phyloP scores from a whole-genome alignment of 2,797 vertebrate species.

The Bufotes viridis region DNA sequence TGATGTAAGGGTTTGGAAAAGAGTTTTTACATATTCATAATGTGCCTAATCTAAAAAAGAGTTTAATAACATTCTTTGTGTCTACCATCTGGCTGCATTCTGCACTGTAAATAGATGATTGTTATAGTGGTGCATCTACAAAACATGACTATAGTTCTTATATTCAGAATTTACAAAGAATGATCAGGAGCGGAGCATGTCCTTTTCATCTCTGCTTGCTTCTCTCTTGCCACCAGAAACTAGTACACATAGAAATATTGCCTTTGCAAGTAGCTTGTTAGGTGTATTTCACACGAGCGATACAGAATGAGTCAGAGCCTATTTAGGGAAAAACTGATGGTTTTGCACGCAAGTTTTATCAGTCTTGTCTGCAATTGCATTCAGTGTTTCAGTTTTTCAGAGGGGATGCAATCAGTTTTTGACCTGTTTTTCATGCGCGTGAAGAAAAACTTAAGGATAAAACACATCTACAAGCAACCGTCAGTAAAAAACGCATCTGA shows the following conservation, averaged over 20 bases:
- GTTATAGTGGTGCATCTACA: neutral
- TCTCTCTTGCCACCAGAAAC: neutral
- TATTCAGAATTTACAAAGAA: neutral
- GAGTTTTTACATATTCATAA: neutral
- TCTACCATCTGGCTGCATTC: neutral
- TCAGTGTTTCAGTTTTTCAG: no score
- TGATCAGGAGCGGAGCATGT: neutral
- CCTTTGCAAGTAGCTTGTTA: neutral
- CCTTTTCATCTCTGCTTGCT: neutral
- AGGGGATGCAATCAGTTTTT: no score
- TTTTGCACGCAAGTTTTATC: no score
- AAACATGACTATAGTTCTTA: neutral
- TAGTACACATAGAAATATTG: neutral
- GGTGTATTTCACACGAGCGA: no score
- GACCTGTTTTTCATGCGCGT: no score
- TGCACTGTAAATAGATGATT: neutral
- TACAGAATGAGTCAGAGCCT: no score
- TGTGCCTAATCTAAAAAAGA: neutral
- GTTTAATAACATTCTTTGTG: neutral
- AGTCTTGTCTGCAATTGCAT: no score
- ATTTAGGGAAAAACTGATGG: no score
- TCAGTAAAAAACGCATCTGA: no score
- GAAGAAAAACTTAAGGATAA: no score
- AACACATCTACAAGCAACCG: no score
- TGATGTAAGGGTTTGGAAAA: neutral